Evolutionary conservation across 2,113 vertebrate species (phyloP).

Genomic region (Camelus dromedarius): DNA sequence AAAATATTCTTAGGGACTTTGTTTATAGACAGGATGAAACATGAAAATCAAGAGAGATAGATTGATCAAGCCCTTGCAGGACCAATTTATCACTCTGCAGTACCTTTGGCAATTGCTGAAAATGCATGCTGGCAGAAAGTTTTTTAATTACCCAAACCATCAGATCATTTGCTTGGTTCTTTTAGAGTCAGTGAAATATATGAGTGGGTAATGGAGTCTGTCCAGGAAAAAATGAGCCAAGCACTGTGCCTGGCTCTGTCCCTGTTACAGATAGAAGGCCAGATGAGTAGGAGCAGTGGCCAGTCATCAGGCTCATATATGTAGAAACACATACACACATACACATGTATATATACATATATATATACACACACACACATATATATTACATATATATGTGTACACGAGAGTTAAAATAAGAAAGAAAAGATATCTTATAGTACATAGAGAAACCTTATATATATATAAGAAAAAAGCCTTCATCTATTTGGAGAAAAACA

Average conservation of each 20-base stretch:
- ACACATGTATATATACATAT: not conserved
- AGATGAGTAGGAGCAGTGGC: conserved; percentile 57
- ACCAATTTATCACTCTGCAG: conserved; percentile 46
- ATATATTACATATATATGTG: not conserved
- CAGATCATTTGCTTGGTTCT: conserved; percentile 72
- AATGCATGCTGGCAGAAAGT: conserved; percentile 57
- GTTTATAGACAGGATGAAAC: conserved; percentile 65
- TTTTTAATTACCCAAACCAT: conserved; percentile 74
- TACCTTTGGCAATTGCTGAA: conserved; percentile 65
- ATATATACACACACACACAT: not conserved
- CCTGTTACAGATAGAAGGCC: conserved; percentile 62
- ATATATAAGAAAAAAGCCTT: not conserved
- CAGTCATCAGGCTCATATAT: conserved; percentile 10
- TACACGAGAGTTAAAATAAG: conserved; percentile 51
- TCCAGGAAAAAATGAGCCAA: conserved; percentile 68
- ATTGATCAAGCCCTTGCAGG: conserved; percentile 13
- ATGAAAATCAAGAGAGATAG: conserved; percentile 59
- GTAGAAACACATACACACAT: not conserved
- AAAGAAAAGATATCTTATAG: conserved; percentile 36
- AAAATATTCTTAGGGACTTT: conserved; percentile 53
- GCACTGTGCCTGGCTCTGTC: conserved; percentile 46
- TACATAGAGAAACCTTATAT: not conserved
- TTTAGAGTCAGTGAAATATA: conserved; percentile 63
- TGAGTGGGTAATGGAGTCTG: conserved; percentile 60
- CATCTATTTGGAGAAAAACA: not conserved